These are phyloP conservation scores for Poecilia wingei DNA, from an alignment of 2,797 vertebrate genomes.

Conservation along the genomic window DNA sequence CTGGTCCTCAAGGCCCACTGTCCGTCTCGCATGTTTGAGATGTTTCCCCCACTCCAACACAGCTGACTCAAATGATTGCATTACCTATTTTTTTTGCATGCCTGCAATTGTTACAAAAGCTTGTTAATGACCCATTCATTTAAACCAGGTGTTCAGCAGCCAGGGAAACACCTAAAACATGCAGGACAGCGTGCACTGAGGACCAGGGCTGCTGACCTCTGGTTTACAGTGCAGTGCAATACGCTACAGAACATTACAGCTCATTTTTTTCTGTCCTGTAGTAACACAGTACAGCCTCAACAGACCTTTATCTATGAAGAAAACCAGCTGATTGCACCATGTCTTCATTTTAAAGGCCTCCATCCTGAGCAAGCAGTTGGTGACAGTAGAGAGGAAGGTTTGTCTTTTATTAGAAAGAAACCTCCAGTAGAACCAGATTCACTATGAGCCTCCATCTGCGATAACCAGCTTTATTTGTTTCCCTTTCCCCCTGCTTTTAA, in stretches of 20 bases:
- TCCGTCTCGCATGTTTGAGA: too few species aligned
- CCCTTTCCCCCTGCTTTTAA: background rate
- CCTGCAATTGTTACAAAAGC: too few species aligned
- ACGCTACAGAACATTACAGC: background rate
- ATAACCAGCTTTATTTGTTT: background rate
- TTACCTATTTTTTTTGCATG: too few species aligned
- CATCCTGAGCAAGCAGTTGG: background rate
- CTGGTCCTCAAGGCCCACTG: too few species aligned
- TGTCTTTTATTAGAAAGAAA: background rate
- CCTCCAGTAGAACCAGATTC: background rate
- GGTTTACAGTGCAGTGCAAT: background rate
- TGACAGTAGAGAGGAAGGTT: background rate
- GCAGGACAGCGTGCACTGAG: too few species aligned
- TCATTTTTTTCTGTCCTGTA: background rate
- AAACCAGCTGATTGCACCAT: background rate
- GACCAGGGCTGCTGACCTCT: too few species aligned
- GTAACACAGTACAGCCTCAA: background rate
- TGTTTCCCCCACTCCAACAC: too few species aligned
- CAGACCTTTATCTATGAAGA: background rate
- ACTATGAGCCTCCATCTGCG: background rate
- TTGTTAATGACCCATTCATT: too few species aligned
- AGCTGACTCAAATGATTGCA: too few species aligned
- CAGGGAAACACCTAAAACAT: too few species aligned
- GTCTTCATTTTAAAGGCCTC: background rate
- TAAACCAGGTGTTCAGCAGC: too few species aligned